These are phyloP conservation scores for Oxytorus armatus DNA, from an alignment of 2,888 invertebrate genomes.

Conservation along the genomic window DNA sequence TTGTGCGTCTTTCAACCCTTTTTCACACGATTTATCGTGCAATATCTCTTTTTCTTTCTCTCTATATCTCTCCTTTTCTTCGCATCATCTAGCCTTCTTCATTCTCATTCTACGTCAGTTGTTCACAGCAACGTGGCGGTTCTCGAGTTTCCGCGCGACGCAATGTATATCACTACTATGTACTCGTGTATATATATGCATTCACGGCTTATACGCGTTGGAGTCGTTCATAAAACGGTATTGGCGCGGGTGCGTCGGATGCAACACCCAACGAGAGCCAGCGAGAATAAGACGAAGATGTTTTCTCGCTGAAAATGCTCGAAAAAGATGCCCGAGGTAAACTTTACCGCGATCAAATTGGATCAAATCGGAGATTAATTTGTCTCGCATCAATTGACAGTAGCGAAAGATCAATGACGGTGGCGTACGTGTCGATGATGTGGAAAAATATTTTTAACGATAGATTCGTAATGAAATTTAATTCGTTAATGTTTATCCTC, in stretches of 20 bases:
- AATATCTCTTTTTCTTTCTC: slow-evolving; percentile 10
- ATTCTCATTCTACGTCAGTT: slow-evolving; percentile 56
- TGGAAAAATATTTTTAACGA: too few species aligned
- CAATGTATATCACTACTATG: slow-evolving; percentile 14
- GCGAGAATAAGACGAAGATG: background rate
- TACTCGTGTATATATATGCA: slow-evolving; percentile 1
- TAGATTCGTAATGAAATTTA: too few species aligned
- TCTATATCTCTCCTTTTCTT: background rate
- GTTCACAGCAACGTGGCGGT: slow-evolving; percentile 10
- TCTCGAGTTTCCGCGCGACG: slow-evolving; percentile 39
- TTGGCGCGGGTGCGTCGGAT: slow-evolving; percentile 23
- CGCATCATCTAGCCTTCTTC: slow-evolving; percentile 41
- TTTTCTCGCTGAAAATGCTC: too few species aligned
- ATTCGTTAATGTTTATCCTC: too few species aligned
- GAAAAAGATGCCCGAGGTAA: too few species aligned
- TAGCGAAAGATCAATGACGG: too few species aligned
- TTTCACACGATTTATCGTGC: slow-evolving; percentile 53
- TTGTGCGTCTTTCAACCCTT: slow-evolving; percentile 60
- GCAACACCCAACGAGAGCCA: background rate
- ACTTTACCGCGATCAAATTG: too few species aligned
- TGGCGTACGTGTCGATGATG: too few species aligned
- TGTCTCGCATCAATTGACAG: too few species aligned
- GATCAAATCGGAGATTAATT: too few species aligned
- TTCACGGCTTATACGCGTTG: background rate
- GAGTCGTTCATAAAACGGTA: slow-evolving; percentile 22